A percentile compares a stretch with the other conserved stretches of the same genome.
Conservation (phyloP, 2,113 vertebrate genomes). For the Chlamydotis undulata region DNA sequence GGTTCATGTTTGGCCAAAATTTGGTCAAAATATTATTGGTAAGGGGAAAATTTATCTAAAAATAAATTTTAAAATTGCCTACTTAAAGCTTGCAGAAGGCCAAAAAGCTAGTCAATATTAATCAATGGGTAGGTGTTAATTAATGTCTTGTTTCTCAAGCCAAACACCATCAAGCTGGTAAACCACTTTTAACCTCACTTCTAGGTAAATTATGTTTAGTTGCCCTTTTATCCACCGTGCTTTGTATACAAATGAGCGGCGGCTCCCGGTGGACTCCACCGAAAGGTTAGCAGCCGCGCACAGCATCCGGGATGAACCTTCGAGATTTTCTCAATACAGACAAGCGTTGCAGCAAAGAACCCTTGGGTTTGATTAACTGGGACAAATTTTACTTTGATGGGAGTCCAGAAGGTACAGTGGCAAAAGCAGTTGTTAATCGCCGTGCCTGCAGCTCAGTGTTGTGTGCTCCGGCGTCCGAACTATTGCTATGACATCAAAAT, state of each 20-base stretch:
- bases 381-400: slow-evolving; percentile 45
- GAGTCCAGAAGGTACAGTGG: slow-evolving; percentile 1
- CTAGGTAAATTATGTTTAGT: slow-evolving; percentile 50
- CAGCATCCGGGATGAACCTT: slow-evolving; percentile 57
- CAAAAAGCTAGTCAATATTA: slow-evolving; percentile 33
- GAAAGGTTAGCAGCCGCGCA: slow-evolving; percentile 67
- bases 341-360: slow-evolving; percentile 3
- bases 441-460: neutral
- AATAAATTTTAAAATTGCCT: neutral
- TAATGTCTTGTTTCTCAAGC: slow-evolving; percentile 48
- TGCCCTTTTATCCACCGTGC: slow-evolving; percentile 38
- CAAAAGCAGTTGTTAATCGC: slow-evolving; percentile 48
- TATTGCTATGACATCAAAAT: slow-evolving; percentile 59
- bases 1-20: neutral
- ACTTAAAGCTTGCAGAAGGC: neutral
- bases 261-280: slow-evolving; percentile 47
- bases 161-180: slow-evolving; percentile 27
- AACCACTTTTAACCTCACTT: slow-evolving; percentile 54
- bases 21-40: neutral
- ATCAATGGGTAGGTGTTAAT: slow-evolving; percentile 60
- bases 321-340: neutral
- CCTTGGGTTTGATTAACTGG: slow-evolving; percentile 69
- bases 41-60: neutral
- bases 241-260: slow-evolving; percentile 52
- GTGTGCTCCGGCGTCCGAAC: neutral